Evolutionary conservation across 2,888 invertebrate genomes (phyloP).

Genomic region (Bursaphelenchus okinawaensis): DNA sequence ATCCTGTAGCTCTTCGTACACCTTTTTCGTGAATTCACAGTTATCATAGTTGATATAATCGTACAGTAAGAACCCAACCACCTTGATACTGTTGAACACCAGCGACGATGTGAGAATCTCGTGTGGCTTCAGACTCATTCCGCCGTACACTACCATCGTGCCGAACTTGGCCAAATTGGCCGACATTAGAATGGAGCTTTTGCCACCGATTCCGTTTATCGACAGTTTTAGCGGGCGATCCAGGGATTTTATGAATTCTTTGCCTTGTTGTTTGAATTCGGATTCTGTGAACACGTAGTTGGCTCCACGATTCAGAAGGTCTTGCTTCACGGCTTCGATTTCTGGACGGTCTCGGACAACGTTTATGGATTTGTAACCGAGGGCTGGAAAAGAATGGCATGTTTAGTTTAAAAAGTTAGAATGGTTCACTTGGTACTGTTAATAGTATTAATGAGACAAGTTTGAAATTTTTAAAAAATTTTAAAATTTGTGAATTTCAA

Average conservation of each 20-base stretch:
- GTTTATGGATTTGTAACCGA: slow-evolving; percentile 71
- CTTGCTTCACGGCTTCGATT: slow-evolving; percentile 62
- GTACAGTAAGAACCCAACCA: slow-evolving; percentile 11
- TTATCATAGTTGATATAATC: slow-evolving; percentile 4
- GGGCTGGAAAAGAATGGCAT: slow-evolving; percentile 34
- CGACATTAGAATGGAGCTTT: slow-evolving; percentile 75
- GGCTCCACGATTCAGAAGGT: slow-evolving; percentile 71
- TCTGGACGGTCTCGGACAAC: slow-evolving; percentile 75
- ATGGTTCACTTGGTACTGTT: too few relatives aligned
- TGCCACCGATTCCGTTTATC: slow-evolving; percentile 86
- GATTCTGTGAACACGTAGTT: slow-evolving; percentile 76
- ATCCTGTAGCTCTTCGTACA: slow-evolving; percentile 18
- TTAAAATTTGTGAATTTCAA: too few relatives aligned
- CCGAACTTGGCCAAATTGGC: slow-evolving; percentile 69
- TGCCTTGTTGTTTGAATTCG: slow-evolving; percentile 60
- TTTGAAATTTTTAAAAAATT: too few relatives aligned
- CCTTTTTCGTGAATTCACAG: slow-evolving; percentile 13
- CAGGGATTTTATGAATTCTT: slow-evolving; percentile 15
- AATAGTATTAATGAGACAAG: too few relatives aligned
- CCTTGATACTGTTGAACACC: slow-evolving; percentile 19
- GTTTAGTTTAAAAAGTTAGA: too few relatives aligned
- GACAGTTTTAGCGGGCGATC: slow-evolving; percentile 66
- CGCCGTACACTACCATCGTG: slow-evolving; percentile 86
- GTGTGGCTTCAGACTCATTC: slow-evolving; percentile 34
- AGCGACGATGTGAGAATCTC: slow-evolving; percentile 12